Evolutionary conservation across 1,140 invertebrate species (phyloP).

Genomic region (Cotesia vestalis): DNA sequence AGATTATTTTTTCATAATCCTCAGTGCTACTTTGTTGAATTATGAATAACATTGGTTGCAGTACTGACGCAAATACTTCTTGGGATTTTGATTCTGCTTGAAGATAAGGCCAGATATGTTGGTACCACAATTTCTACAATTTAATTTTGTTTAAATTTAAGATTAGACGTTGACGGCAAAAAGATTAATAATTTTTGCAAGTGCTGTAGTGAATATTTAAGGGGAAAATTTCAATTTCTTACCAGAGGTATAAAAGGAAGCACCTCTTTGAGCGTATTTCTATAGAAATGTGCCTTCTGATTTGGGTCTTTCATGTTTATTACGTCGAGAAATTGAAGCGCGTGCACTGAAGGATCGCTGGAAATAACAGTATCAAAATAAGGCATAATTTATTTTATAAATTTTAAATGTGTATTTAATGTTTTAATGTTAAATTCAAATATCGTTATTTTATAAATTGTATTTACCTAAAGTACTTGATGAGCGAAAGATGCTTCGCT

Average conservation of each 20-base stretch:
- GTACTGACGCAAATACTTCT: constrained; percentile 87
- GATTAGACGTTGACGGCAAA: too few relatives aligned
- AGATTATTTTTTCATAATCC: constrained; percentile 85
- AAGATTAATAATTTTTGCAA: too few relatives aligned
- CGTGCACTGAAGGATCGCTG: constrained; percentile 87
- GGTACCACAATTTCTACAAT: constrained; percentile 92
- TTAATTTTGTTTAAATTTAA: too few relatives aligned
- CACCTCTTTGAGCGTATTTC: constrained; percentile 83
- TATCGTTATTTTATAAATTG: too few relatives aligned
- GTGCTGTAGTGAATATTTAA: not conserved
- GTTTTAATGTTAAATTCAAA: not conserved
- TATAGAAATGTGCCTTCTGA: constrained; percentile 91
- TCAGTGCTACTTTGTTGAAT: constrained; percentile 83
- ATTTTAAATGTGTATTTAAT: not conserved
- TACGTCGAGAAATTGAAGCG: constrained; percentile 90
- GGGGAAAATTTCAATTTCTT: constrained; percentile 56
- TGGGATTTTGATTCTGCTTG: constrained; percentile 84
- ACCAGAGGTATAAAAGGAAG: constrained; percentile 91
- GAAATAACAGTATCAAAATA: constrained; percentile 58
- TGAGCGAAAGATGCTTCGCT: constrained; percentile 85
- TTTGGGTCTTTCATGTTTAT: constrained; percentile 91
- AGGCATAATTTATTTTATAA: constrained; percentile 12
- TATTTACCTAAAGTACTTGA: constrained; percentile 87
- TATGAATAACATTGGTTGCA: constrained; percentile 88
- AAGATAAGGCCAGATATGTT: constrained; percentile 91